Conservation (phyloP, 2,797 vertebrate species). For the Periophthalmus magnuspinnatus region DNA sequence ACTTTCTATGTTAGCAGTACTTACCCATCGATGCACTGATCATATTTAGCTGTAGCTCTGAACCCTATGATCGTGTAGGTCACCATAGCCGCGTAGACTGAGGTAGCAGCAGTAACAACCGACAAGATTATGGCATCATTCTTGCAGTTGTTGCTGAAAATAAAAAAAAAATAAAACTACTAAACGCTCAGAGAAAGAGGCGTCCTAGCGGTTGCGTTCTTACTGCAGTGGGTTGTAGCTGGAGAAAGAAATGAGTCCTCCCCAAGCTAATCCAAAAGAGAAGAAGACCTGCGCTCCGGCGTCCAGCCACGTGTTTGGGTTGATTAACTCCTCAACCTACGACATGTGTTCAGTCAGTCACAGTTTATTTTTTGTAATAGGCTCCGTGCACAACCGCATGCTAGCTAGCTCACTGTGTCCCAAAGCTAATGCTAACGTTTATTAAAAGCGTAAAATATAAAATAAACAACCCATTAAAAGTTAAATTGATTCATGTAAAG, state of each 20-base stretch:
- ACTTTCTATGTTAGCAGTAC: slow-evolving; percentile 27
- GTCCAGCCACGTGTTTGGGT: slow-evolving; percentile 91
- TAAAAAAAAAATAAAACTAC: background rate
- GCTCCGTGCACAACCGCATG: too few relatives aligned
- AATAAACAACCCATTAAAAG: too few relatives aligned
- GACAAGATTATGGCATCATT: slow-evolving; percentile 88
- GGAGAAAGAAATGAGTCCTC: slow-evolving; percentile 97
- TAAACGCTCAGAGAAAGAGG: too few relatives aligned
- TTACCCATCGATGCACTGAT: slow-evolving; percentile 84
- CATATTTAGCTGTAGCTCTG: slow-evolving; percentile 87
- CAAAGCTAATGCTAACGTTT: too few relatives aligned
- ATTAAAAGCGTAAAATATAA: too few relatives aligned
- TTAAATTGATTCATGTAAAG: too few relatives aligned
- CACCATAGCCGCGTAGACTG: slow-evolving; percentile 87
- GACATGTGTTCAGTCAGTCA: background rate
- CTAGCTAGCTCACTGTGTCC: too few relatives aligned
- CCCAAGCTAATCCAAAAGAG: slow-evolving; percentile 91
- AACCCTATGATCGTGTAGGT: slow-evolving; percentile 96
- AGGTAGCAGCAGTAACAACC: slow-evolving; percentile 86
- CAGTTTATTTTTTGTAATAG: background rate
- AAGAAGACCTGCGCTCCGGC: slow-evolving; percentile 95
- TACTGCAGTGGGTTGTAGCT: slow-evolving; percentile 97
- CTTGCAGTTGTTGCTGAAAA: slow-evolving; percentile 90
- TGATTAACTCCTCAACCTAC: slow-evolving; percentile 84
- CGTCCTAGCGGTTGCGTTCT: slow-evolving; percentile 55